These are phyloP conservation scores for Chauna torquata DNA, from an alignment of 2,113 vertebrate genomes.

Conservation along the genomic window DNA sequence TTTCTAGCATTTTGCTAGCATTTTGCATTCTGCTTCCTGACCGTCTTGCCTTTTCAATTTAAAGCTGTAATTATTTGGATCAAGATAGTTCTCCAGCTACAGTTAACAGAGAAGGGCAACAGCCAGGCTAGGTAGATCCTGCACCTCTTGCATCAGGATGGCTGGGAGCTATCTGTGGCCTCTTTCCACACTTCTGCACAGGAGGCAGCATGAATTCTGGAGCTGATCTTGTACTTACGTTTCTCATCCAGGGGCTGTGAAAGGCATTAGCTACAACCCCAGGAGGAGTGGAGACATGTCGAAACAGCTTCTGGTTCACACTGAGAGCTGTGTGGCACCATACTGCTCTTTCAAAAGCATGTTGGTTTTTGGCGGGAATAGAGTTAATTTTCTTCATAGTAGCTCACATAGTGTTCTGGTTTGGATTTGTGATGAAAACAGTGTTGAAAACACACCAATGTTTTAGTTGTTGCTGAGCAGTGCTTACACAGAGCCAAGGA, in stretches of 20 bases:
- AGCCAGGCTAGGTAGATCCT: background rate
- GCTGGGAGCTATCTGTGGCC: background rate
- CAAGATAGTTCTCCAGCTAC: background rate
- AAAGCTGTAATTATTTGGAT: background rate
- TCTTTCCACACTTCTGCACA: background rate
- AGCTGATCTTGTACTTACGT: background rate
- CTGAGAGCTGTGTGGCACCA: accelerated
- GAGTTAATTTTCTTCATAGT: background rate
- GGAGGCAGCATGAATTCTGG: background rate
- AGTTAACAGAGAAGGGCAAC: background rate
- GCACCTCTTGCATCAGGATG: accelerated
- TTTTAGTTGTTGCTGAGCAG: background rate
- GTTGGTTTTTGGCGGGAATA: background rate
- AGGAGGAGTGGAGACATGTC: background rate
- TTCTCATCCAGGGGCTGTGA: accelerated
- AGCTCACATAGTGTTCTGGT: background rate
- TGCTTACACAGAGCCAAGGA: background rate
- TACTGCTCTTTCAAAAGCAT: background rate
- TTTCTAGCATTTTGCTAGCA: background rate
- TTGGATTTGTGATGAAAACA: background rate
- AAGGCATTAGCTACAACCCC: background rate
- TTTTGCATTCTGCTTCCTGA: background rate
- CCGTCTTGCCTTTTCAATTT: background rate
- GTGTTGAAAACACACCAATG: background rate
- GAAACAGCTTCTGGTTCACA: background rate